phyloP scores from a whole-genome alignment of 2,888 invertebrate genomes.

The Lottia gigantea region DNA sequence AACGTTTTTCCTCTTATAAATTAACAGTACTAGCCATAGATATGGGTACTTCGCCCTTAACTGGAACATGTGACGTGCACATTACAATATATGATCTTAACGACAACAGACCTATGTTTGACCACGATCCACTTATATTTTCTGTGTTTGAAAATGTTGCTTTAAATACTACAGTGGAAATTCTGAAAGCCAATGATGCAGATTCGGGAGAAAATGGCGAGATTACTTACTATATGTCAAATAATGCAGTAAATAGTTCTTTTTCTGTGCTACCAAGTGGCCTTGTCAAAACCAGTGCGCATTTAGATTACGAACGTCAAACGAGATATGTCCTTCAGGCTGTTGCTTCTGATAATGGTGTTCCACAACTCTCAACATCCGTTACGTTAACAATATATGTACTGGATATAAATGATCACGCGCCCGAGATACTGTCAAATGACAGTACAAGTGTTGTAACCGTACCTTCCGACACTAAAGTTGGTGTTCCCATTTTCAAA shows the following conservation, averaged over 20 bases:
- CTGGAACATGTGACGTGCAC: constrained; percentile 14
- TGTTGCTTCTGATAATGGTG: constrained; percentile 53
- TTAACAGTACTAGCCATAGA: constrained; percentile 23
- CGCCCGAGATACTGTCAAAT: constrained; percentile 34
- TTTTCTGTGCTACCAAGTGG: constrained; percentile 19
- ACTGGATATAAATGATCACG: constrained; percentile 34
- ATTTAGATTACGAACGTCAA: too few relatives aligned
- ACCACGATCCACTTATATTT: constrained; percentile 14
- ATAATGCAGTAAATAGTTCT: neutral
- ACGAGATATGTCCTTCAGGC: constrained; percentile 82
- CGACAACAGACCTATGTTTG: constrained; percentile 20
- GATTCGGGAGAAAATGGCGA: constrained; percentile 20
- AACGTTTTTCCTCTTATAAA: constrained; percentile 11
- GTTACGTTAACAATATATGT: constrained; percentile 27
- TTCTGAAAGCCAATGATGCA: constrained; percentile 19
- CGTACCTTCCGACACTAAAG: constrained; percentile 44
- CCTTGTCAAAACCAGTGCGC: constrained; percentile 12
- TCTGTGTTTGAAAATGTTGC: constrained; percentile 15
- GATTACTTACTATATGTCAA: constrained; percentile 1
- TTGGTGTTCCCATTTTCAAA: constrained; percentile 65
- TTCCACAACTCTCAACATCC: constrained; percentile 26
- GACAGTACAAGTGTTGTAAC: constrained; percentile 50
- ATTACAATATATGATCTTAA: constrained; percentile 23
- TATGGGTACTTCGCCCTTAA: constrained; percentile 13
- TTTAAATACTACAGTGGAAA: constrained; percentile 12